Conservation (phyloP, 2,888 invertebrate genomes). For the Pachycephus smyrnensis region DNA sequence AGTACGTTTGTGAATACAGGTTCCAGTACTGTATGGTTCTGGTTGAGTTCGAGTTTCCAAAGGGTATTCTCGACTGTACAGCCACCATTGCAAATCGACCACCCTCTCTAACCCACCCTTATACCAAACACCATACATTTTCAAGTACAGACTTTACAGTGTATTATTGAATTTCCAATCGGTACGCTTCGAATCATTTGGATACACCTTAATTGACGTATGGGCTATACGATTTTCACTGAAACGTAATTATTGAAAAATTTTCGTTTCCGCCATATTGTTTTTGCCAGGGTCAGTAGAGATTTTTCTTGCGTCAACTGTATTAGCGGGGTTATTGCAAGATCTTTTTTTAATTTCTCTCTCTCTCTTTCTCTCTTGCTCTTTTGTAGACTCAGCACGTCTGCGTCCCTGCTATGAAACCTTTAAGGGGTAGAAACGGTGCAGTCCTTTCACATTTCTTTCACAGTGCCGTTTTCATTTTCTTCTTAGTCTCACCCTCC, state of each 20-base stretch:
- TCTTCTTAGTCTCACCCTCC: background rate
- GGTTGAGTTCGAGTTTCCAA: background rate
- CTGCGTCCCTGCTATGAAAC: background rate
- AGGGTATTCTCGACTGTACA: background rate
- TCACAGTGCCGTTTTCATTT: background rate
- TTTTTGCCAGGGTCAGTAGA: background rate
- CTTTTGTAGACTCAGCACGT: background rate
- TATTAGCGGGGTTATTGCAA: background rate
- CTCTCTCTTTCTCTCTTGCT: background rate
- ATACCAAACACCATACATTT: background rate
- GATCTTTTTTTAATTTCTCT: background rate
- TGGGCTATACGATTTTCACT: background rate
- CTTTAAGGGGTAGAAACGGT: background rate
- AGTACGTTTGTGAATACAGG: background rate
- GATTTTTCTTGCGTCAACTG: background rate
- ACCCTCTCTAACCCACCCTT: background rate
- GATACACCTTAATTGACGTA: background rate
- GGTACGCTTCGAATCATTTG: background rate
- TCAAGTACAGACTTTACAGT: background rate
- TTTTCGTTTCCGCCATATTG: background rate
- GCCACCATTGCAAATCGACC: background rate
- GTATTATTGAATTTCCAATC: background rate
- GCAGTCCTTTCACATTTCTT: background rate
- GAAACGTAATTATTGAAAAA: no score
- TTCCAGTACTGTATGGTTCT: background rate